Evolutionary conservation across 2,113 vertebrate genomes (phyloP).

Genomic region (Strix uralensis): DNA sequence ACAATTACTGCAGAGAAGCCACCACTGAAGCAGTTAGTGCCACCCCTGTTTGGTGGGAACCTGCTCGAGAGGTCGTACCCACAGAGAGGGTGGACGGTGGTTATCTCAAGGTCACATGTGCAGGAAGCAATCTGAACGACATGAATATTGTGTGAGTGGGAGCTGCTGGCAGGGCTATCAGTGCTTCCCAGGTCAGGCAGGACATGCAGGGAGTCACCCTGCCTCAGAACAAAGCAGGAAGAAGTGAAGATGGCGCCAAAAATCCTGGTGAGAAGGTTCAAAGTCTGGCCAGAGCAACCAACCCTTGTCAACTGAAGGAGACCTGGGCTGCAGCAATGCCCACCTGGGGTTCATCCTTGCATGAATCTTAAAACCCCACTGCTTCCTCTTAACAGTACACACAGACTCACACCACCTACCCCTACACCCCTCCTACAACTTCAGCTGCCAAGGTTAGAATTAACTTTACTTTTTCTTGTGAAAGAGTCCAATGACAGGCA

Average conservation of each 20-base stretch:
- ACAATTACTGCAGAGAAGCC: background rate
- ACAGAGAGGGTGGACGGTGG: background rate
- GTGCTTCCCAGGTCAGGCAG: slow-evolving; percentile 16
- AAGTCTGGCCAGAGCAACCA: background rate
- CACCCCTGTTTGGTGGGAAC: slow-evolving; percentile 1
- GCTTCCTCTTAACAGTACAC: background rate
- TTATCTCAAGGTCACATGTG: background rate
- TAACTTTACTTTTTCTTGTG: background rate
- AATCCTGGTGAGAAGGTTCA: background rate
- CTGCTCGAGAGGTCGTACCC: background rate
- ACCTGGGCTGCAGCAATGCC: background rate
- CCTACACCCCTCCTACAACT: background rate
- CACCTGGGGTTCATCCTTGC: background rate
- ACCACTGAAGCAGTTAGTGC: background rate
- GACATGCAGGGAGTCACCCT: background rate
- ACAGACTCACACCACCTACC: background rate
- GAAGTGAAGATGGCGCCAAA: background rate
- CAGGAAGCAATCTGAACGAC: background rate
- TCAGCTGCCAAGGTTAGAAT: background rate
- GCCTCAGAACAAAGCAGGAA: background rate
- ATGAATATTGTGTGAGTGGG: background rate
- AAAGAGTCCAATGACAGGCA: background rate
- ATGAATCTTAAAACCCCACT: background rate
- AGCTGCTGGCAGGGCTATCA: background rate
- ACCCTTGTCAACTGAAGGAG: background rate